These are phyloP conservation scores for Aplocera efformata DNA, from an alignment of 2,888 invertebrate genomes.

Conservation along the genomic window DNA sequence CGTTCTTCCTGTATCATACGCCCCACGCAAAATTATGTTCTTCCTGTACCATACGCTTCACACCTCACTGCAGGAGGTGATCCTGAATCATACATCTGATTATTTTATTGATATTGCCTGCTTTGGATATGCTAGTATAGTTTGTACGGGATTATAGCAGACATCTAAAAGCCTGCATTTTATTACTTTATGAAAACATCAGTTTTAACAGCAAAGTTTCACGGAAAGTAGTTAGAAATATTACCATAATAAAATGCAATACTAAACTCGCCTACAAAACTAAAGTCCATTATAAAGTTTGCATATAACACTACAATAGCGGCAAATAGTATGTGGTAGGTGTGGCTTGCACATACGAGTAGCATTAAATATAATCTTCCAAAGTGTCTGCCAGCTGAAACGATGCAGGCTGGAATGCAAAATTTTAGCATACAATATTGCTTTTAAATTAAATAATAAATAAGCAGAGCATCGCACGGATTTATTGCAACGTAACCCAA, in stretches of 20 bases:
- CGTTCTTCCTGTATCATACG: too few species aligned
- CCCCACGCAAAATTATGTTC: too few species aligned
- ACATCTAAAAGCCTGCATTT: constrained; percentile 7
- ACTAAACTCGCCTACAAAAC: constrained; percentile 19
- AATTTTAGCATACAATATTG: constrained; percentile 7
- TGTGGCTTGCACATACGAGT: constrained; percentile 19
- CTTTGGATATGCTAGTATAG: too few species aligned
- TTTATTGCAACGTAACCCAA: too few species aligned
- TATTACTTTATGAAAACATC: constrained; percentile 16
- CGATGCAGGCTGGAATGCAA: constrained; percentile 12
- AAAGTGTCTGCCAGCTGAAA: constrained; percentile 21
- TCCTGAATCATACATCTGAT: too few species aligned
- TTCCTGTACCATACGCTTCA: too few species aligned
- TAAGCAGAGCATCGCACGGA: neutral
- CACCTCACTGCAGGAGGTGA: too few species aligned
- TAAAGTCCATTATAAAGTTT: constrained; percentile 26
- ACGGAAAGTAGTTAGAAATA: constrained; percentile 17
- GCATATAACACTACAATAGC: constrained; percentile 22
- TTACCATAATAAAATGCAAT: constrained; percentile 25
- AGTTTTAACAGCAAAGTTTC: constrained; percentile 15
- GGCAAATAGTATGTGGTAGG: constrained; percentile 13
- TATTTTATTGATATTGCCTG: too few species aligned
- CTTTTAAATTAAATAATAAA: neutral
- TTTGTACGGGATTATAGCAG: neutral
- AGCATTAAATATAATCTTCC: constrained; percentile 29